A percentile compares a stretch with the other conserved stretches of the same genome.
Conservation (phyloP, 2,888 invertebrate species). For the Euproctis similis region DNA sequence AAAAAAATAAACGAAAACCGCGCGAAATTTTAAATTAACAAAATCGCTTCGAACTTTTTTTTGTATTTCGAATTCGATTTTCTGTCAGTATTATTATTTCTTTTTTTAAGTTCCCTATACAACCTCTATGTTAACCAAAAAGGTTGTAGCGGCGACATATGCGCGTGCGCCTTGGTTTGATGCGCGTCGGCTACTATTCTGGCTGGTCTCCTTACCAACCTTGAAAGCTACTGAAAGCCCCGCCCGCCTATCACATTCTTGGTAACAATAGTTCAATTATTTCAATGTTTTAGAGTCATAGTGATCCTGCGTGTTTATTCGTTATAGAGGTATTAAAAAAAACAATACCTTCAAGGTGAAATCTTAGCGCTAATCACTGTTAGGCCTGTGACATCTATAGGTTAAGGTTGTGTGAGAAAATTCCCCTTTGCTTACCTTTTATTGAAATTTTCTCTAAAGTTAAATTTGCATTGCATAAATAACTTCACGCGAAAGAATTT, state of each 20-base stretch:
- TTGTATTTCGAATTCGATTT: slow-evolving; percentile 30
- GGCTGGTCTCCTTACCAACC: slow-evolving; percentile 39
- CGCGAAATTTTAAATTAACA: slow-evolving; percentile 36
- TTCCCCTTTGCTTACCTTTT: no score
- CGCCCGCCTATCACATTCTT: slow-evolving; percentile 44
- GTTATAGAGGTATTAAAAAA: no score
- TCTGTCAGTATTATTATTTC: slow-evolving; percentile 15
- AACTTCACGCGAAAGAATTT: no score
- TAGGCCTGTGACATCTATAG: no score
- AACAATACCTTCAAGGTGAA: no score
- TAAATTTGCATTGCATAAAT: no score
- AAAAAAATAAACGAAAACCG: slow-evolving; percentile 30
- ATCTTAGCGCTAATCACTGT: no score
- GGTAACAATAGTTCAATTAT: slow-evolving; percentile 25
- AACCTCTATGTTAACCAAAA: slow-evolving; percentile 57
- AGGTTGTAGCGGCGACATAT: slow-evolving; percentile 48
- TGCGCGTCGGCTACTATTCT: slow-evolving; percentile 51
- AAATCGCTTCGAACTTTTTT: slow-evolving; percentile 35
- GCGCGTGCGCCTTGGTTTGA: slow-evolving; percentile 57
- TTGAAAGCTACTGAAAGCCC: slow-evolving; percentile 65
- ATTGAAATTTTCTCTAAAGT: no score
- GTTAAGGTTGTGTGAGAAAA: no score
- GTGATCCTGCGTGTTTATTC: slow-evolving; percentile 22
- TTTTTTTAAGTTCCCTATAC: slow-evolving; percentile 32
- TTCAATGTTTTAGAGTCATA: slow-evolving; percentile 23